Evolutionary conservation across 2,113 vertebrate genomes (phyloP), one percentile per base, ranked within the genome.

Genomic region (Pedetes capensis): DNA sequence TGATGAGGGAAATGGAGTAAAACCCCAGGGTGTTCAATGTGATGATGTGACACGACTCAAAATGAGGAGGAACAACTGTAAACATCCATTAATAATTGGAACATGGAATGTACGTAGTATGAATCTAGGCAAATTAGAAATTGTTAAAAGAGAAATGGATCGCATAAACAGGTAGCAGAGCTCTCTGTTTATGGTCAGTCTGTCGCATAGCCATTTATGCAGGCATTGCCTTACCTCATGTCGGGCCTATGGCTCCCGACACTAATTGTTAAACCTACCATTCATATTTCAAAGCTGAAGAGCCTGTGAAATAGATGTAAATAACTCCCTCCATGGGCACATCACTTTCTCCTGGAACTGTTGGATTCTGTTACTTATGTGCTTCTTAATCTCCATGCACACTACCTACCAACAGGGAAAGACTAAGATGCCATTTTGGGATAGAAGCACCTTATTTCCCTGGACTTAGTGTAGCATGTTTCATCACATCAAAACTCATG

Each of bases 351-450:
- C 0, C 3, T 13, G 53, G 57, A 10, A 47, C 16, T 17, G 8
- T 64, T 14, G 87, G 42, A 59, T 34, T 69, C n/a, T 7, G 16
- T 42, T 39, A n/a, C 1, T 29, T 8, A 20, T n/a, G 17, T 13
- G 37, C 22, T 69, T 57, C 4, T 37, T 61, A 9, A 75, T 61
- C 39, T 72, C 47, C 4, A n/a, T 4, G 23, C 29, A 71, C 4
- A 59, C 22, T 2, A 1, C 59, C 22, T n/a, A 10, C 16, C 37
- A 51, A 25, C 3, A n/a, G 22, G 20, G 5, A 32, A 68, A 18
- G 20, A 16, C 1, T 16, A 4, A 6, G 17, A 4, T 57, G 61
- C 3, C 29, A 20, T 0, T 42, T 17, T 23, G 37, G 6, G 13
- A 63, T 22, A 49, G 61, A 49, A 61, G 2, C 27, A 29, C 2